These are phyloP conservation scores for Micrasema longulum DNA, from an alignment of 1,140 invertebrate genomes.

Conservation along the genomic window DNA sequence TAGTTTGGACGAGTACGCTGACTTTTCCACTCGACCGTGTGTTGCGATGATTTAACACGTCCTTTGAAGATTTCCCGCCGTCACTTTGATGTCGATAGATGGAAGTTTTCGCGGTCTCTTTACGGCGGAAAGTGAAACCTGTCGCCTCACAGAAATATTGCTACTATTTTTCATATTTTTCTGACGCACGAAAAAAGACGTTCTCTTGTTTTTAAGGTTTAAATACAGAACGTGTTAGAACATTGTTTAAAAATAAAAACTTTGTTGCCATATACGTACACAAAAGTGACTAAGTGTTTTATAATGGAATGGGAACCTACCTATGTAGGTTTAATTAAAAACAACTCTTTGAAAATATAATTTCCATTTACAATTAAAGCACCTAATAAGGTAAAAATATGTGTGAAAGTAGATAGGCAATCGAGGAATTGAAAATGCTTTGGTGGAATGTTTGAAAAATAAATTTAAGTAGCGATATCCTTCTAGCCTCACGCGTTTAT, in stretches of 20 bases:
- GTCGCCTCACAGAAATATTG: neutral
- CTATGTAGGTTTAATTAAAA: too few relatives aligned
- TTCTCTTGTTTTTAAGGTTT: neutral
- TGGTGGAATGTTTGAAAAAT: too few relatives aligned
- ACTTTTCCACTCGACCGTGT: conserved; percentile 17
- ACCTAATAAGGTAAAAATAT: too few relatives aligned
- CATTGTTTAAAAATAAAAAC: neutral
- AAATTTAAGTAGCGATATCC: too few relatives aligned
- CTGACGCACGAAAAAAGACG: neutral
- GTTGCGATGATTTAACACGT: conserved; percentile 21
- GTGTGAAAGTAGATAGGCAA: too few relatives aligned
- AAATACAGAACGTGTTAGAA: neutral
- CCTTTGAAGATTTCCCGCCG: conserved; percentile 4
- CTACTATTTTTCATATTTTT: too few relatives aligned
- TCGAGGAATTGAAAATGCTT: too few relatives aligned
- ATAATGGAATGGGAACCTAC: neutral
- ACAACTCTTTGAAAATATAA: too few relatives aligned
- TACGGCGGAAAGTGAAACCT: conserved; percentile 4
- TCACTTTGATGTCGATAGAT: neutral
- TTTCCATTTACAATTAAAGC: too few relatives aligned
- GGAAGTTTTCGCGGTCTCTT: conserved; percentile 6
- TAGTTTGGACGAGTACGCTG: neutral
- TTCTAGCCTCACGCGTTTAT: too few relatives aligned
- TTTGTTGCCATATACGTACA: neutral
- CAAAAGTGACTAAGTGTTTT: neutral